These are phyloP conservation scores for Dermatemys mawii DNA, from an alignment of 2,113 vertebrate species.

Conservation along the genomic window DNA sequence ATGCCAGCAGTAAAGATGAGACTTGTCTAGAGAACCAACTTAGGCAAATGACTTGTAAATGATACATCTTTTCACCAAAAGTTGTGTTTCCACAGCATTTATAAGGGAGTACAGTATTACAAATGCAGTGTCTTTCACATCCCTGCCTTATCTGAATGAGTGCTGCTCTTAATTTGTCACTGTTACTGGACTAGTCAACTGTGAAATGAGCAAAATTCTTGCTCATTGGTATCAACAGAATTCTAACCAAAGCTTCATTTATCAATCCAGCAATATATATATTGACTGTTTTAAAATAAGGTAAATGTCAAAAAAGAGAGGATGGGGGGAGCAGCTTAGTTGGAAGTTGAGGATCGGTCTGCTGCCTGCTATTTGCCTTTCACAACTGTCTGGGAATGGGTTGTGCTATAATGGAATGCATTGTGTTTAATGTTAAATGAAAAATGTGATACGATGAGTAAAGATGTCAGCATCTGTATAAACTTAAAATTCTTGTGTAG, in stretches of 20 bases:
- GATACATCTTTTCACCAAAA: conserved; percentile 32
- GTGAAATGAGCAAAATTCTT: neutral
- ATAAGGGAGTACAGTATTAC: conserved; percentile 42
- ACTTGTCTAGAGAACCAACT: neutral
- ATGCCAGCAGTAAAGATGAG: conserved; percentile 13
- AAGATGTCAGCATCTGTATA: neutral
- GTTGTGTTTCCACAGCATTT: conserved; percentile 38
- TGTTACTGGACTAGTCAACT: conserved; percentile 30
- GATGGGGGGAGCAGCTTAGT: fast-evolving
- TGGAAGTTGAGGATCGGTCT: neutral
- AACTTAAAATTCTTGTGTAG: neutral
- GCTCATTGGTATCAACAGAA: neutral
- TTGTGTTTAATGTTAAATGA: neutral
- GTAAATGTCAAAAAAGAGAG: neutral
- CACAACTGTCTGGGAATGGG: neutral
- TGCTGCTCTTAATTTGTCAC: neutral
- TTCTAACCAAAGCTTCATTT: neutral
- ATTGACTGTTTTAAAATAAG: neutral
- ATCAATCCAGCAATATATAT: neutral
- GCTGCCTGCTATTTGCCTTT: neutral
- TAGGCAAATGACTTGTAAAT: conserved; percentile 12
- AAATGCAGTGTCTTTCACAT: conserved; percentile 1
- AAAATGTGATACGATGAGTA: neutral
- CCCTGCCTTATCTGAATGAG: conserved; percentile 51
- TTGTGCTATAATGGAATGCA: neutral